Percentiles rank a stretch among this genome's conserved stretches.
These are phyloP conservation scores for Centropristis striata DNA, from an alignment of 2,113 vertebrate genomes.

Conservation along the genomic window DNA sequence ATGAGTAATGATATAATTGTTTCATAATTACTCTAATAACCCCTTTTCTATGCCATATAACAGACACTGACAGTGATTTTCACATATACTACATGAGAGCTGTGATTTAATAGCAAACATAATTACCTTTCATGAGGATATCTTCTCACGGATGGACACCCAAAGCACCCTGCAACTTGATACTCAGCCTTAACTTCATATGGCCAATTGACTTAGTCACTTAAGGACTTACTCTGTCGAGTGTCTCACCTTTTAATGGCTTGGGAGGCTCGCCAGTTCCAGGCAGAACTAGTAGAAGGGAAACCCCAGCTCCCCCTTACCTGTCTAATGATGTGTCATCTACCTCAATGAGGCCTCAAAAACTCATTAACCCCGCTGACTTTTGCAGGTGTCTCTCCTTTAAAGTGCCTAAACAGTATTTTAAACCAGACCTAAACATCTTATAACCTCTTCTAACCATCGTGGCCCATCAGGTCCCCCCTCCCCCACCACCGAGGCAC, in stretches of 20 bases:
- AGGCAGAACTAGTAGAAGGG: neutral
- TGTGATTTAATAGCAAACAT: constrained; percentile 47
- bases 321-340: constrained; percentile 12
- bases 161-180: constrained; percentile 32
- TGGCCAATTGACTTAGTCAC: constrained; percentile 42
- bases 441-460: constrained; percentile 67
- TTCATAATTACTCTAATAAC: constrained; percentile 69
- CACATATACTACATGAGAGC: constrained; percentile 30
- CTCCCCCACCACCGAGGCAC: constrained; percentile 83
- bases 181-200: constrained; percentile 39
- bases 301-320: neutral
- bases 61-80: constrained; percentile 61
- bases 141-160: constrained; percentile 28
- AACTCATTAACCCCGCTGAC: constrained; percentile 18
- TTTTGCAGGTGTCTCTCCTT: constrained; percentile 28
- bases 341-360: constrained; percentile 17
- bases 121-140: constrained; percentile 39
- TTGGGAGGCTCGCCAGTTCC: constrained; percentile 10
- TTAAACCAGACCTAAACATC: constrained; percentile 42
- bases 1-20: constrained; percentile 57
- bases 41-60: constrained; percentile 52
- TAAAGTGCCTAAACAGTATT: constrained; percentile 51
- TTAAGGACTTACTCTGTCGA: constrained; percentile 36
- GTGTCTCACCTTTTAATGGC: constrained; percentile 31
- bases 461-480: constrained; percentile 80